Base-by-base conservation (phyloP, 2,797 vertebrate species). In the Centropyge bicolor region DNA sequence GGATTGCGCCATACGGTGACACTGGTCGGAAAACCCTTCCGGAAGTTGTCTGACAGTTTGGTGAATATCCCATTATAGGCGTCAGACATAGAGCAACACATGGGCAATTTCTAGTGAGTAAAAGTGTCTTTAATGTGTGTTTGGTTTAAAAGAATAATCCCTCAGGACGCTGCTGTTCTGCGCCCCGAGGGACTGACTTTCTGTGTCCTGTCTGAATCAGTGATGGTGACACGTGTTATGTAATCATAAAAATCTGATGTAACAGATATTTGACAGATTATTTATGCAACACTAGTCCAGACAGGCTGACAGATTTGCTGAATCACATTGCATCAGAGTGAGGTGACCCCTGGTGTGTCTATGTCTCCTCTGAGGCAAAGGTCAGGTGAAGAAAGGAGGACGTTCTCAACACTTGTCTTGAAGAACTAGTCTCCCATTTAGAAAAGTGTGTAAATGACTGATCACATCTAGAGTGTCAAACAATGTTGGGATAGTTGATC, bases 11-110 rank as follows among this genome's bases (percentile, higher is more conserved):
- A 60, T 8, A 62, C 10, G 9, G 1, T 38, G 52, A 56, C 14
- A 40, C 3, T n/a, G 14, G 1, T 4, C 11, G 11, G 41, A 6
- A 60, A 51, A 19, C 17, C 8, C 20, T 46, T 48, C 57, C 76
- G 83, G 73, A 89, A 87, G 83, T 89, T 71, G 27, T 48, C n/a
- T n/a, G n/a, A n/a, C 12, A 60, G 56, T 35, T 16, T 36, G 17
- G 40, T 41, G 7, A 12, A 6, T 48, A 1, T 38, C 6, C 1
- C 5, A 3, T 5, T 59, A 1, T 43, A 22, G 3, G 8, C 0
- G 19, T n/a, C 14, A 13, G 11, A 49, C 8, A 22, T 10, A 20
- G 2, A 17, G n/a, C n/a, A 14, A 46, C n/a, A 56, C 36, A 16
- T 5, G 17, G 8, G 5, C 36, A 6, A 57, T 6, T 20, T 60